Evolutionary conservation across 2,113 vertebrate genomes (phyloP).

Genomic region (Rhabdomys dilectus): DNA sequence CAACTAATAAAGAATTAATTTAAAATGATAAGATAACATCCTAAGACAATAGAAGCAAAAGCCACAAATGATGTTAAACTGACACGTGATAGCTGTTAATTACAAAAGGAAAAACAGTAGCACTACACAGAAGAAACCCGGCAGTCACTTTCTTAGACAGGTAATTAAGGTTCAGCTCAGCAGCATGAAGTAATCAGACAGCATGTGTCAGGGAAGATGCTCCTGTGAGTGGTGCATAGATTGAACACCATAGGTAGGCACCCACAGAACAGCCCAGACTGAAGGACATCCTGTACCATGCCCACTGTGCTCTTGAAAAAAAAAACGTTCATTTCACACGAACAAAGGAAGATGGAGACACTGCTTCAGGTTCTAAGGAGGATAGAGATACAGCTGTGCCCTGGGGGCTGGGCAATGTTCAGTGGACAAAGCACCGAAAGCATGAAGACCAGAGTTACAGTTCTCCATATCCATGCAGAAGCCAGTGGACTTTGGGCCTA

Average conservation of each 20-base stretch:
- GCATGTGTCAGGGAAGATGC: accelerated
- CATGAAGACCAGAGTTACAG: background rate
- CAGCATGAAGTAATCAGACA: background rate
- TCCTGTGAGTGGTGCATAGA: too few species aligned
- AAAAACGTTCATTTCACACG: background rate
- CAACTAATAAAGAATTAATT: slow-evolving; percentile 1
- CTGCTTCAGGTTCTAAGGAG: background rate
- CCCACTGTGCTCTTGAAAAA: background rate
- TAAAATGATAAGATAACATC: slow-evolving; percentile 1
- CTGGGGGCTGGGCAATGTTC: background rate
- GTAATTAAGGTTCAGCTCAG: background rate
- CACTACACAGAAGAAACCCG: background rate
- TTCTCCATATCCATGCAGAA: background rate
- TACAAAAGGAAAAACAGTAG: slow-evolving; percentile 2
- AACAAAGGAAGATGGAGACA: slow-evolving; percentile 20
- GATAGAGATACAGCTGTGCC: background rate
- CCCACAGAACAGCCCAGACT: background rate
- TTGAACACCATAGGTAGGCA: background rate
- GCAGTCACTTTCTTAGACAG: background rate
- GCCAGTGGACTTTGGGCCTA: background rate
- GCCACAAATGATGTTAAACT: background rate
- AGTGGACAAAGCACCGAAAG: background rate
- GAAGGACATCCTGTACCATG: background rate
- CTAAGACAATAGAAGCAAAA: background rate
- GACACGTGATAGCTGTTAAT: background rate